phyloP scores from a whole-genome alignment of 1,140 invertebrate species.

The Drosophila repleta region DNA sequence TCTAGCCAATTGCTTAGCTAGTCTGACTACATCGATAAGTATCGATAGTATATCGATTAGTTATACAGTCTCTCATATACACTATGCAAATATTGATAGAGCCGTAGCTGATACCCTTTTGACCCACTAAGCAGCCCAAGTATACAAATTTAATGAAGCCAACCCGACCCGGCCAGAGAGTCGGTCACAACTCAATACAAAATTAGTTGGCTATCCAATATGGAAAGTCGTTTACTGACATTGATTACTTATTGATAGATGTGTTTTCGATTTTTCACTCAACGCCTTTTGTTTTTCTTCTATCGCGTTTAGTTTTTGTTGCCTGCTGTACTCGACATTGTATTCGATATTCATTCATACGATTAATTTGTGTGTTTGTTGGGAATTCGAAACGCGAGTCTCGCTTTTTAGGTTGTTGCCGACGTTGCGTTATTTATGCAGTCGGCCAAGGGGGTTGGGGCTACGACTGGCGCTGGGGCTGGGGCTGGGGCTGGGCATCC shows the following conservation, averaged over 20 bases:
- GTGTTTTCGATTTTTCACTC: slow-evolving; percentile 31
- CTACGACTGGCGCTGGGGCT: neutral
- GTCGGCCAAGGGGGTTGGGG: slow-evolving; percentile 28
- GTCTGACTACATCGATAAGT: neutral
- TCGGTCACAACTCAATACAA: slow-evolving; percentile 9
- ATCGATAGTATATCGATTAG: neutral
- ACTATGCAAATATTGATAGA: too few relatives aligned
- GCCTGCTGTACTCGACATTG: slow-evolving; percentile 59
- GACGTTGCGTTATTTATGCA: slow-evolving; percentile 67
- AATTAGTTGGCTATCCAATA: slow-evolving; percentile 27
- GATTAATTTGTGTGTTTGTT: slow-evolving; percentile 70
- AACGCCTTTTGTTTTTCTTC: slow-evolving; percentile 1
- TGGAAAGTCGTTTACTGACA: slow-evolving; percentile 46
- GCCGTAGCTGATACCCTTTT: too few relatives aligned
- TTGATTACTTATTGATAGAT: slow-evolving; percentile 63
- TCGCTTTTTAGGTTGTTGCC: slow-evolving; percentile 56
- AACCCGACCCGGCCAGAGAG: neutral
- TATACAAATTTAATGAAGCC: slow-evolving; percentile 59
- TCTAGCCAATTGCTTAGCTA: too few relatives aligned
- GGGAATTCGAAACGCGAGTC: slow-evolving; percentile 45
- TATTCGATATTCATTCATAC: slow-evolving; percentile 72
- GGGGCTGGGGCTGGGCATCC: slow-evolving; percentile 3
- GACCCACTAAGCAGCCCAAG: neutral
- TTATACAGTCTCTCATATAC: too few relatives aligned
- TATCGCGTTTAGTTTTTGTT: slow-evolving; percentile 29